A percentile compares a stretch with the other conserved stretches of the same genome.
phyloP scores from a whole-genome alignment of 2,113 vertebrate species.

The Cnemophilus loriae region DNA sequence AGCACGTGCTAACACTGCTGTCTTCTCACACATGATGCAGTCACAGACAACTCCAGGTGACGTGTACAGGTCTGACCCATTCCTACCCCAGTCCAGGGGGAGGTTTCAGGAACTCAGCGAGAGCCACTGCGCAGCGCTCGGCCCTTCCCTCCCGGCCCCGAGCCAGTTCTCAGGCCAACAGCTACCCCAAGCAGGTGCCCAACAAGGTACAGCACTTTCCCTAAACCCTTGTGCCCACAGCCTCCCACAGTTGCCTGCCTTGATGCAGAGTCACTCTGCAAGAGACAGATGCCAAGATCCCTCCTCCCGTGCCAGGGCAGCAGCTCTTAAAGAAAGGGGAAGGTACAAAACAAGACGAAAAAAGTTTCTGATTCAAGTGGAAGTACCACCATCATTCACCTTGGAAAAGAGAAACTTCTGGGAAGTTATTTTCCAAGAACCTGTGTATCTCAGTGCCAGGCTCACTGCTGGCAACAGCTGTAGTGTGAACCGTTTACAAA shows the following conservation, averaged over 20 bases:
- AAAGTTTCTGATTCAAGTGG: slow-evolving; percentile 30
- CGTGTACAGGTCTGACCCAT: not conserved
- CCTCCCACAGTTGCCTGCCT: not conserved
- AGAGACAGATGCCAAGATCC: not conserved
- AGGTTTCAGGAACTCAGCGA: not conserved
- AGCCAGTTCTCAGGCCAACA: not conserved
- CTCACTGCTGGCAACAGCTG: not conserved
- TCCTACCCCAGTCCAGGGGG: not conserved
- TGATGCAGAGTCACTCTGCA: not conserved
- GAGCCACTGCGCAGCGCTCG: accelerated
- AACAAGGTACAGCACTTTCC: not conserved
- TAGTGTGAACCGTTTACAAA: slow-evolving; percentile 34
- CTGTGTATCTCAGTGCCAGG: not conserved
- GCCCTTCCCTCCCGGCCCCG: not conserved
- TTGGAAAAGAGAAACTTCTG: not conserved
- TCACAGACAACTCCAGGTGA: not conserved
- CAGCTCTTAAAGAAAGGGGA: slow-evolving; percentile 20
- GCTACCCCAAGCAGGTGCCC: not conserved
- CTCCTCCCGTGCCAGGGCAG: slow-evolving; percentile 2
- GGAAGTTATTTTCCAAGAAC: slow-evolving; percentile 11
- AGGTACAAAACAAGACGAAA: not conserved
- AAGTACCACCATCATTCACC: slow-evolving; percentile 30
- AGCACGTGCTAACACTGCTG: not conserved
- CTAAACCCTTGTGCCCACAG: not conserved
- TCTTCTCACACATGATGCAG: not conserved